These are phyloP conservation scores for Trachelus stipa DNA, from an alignment of 2,888 invertebrate species.

Conservation along the genomic window DNA sequence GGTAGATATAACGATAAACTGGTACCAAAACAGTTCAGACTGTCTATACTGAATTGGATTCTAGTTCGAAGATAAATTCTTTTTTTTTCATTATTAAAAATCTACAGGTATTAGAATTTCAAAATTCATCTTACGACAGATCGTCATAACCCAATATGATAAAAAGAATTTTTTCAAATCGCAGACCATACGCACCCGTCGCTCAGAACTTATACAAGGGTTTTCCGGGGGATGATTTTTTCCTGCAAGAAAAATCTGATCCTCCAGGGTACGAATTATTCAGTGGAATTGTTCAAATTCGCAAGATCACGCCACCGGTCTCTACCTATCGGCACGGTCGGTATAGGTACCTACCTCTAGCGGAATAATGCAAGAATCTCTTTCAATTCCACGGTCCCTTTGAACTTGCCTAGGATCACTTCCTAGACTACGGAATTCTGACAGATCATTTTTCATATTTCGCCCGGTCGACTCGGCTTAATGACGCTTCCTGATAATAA, in stretches of 20 bases:
- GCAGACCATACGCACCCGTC: not conserved
- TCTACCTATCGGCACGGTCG: not conserved
- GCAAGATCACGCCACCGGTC: constrained; percentile 35
- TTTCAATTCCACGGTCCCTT: constrained; percentile 48
- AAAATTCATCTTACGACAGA: not conserved
- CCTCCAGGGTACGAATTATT: constrained; percentile 28
- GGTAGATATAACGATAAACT: not conserved
- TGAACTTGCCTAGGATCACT: constrained; percentile 42
- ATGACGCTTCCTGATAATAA: constrained; percentile 45
- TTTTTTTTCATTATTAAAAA: not conserved
- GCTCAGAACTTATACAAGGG: not conserved
- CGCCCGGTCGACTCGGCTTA: constrained; percentile 41
- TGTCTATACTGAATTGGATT: not conserved
- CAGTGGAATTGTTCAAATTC: constrained; percentile 25
- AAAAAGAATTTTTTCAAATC: not conserved
- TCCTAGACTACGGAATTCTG: constrained; percentile 34
- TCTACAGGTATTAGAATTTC: not conserved
- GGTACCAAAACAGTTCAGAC: not conserved
- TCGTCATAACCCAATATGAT: not conserved
- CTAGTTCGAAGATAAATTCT: not conserved
- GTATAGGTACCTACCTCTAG: not conserved
- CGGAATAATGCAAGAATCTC: constrained; percentile 19
- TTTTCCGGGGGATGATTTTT: not conserved
- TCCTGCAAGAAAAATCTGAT: not conserved
- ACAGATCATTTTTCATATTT: constrained; percentile 70